These are phyloP conservation scores for Drosophila sp. DNA, from an alignment of 1,140 invertebrate genomes.

Conservation along the genomic window DNA sequence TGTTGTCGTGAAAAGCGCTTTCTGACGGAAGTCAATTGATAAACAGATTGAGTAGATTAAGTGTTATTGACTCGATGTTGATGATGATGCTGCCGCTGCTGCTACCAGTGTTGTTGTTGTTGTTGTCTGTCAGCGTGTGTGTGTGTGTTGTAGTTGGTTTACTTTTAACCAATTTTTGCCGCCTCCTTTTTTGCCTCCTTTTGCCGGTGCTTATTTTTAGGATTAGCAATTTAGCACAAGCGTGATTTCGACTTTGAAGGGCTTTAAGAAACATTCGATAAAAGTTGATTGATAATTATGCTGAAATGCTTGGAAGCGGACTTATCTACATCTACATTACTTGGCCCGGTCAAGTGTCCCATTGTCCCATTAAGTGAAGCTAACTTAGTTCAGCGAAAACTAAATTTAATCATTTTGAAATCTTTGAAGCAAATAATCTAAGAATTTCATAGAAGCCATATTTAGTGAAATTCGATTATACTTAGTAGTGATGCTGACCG, in stretches of 20 bases:
- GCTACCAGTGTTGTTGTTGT: constrained; percentile 20
- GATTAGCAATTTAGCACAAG: constrained; percentile 56
- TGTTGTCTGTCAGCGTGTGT: constrained; percentile 1
- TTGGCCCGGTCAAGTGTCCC: background rate
- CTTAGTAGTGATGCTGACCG: no score
- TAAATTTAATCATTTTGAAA: no score
- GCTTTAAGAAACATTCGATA: constrained; percentile 3
- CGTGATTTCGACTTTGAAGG: constrained; percentile 27
- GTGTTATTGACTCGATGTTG: constrained; percentile 68
- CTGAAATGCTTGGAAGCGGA: background rate
- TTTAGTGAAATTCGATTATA: no score
- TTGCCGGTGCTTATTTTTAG: constrained; percentile 46
- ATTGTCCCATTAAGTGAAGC: background rate
- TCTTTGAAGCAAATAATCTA: no score
- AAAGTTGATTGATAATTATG: constrained; percentile 12
- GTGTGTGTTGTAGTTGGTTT: constrained; percentile 11
- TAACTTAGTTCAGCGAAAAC: background rate
- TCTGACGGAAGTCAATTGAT: constrained; percentile 75
- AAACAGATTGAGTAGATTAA: constrained; percentile 76
- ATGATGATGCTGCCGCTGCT: constrained; percentile 14
- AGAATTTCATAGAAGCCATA: no score
- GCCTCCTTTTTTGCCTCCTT: background rate
- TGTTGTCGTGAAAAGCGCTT: constrained; percentile 64
- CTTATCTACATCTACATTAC: background rate
- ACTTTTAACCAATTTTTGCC: constrained; percentile 11